Conservation (phyloP, 2,888 invertebrate genomes). For the Cyclophora albipunctata region DNA sequence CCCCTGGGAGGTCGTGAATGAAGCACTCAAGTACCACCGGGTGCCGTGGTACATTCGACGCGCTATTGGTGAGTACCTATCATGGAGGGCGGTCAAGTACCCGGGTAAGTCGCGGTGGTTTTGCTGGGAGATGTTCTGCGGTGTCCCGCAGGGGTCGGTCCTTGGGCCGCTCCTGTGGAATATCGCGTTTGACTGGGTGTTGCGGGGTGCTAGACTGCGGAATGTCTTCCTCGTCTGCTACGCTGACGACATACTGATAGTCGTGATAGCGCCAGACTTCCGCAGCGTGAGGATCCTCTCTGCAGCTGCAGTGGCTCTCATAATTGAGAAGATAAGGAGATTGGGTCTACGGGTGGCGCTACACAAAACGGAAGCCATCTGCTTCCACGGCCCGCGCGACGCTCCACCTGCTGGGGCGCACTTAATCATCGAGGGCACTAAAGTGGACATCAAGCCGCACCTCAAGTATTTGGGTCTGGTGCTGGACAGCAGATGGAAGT, state of each 20-base stretch:
- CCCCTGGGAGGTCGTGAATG: background rate
- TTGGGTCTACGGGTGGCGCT: background rate
- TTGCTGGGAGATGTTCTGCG: background rate
- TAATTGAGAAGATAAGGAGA: background rate
- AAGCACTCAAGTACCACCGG: background rate
- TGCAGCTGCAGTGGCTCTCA: no score
- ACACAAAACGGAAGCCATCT: no score
- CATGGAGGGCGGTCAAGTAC: background rate
- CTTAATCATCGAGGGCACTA: background rate
- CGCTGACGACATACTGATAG: background rate
- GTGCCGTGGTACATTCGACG: background rate
- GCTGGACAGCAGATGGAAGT: background rate
- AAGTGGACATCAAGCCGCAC: background rate
- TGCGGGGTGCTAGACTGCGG: background rate
- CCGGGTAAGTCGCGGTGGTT: no score
- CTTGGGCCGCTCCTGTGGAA: conserved; percentile 1
- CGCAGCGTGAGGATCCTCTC: background rate
- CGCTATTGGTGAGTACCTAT: background rate
- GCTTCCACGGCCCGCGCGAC: background rate
- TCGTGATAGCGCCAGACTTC: background rate
- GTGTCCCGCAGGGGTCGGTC: conserved; percentile 8
- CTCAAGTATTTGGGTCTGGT: background rate
- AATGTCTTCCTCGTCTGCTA: background rate
- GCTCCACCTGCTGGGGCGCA: background rate
- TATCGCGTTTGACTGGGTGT: background rate